Evolutionary conservation across 2,113 vertebrate genomes (phyloP).

Genomic region (Ochotona curzoniae): DNA sequence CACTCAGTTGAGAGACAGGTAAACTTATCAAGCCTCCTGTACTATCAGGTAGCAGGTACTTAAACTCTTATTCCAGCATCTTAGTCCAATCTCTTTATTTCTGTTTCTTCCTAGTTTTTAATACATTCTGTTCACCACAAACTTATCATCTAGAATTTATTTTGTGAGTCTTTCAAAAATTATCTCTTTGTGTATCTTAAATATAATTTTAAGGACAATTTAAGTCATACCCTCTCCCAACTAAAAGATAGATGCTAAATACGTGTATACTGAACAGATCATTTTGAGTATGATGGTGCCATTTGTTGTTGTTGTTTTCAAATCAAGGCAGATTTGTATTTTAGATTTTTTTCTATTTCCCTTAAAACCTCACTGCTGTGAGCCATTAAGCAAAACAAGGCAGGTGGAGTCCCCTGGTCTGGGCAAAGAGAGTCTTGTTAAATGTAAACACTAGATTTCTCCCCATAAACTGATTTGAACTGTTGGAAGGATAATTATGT

Average conservation of each 20-base stretch:
- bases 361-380: background rate
- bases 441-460: conserved; percentile 54
- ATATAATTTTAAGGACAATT: conserved; percentile 3
- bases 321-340: conserved; percentile 2
- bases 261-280: background rate
- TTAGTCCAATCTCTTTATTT: background rate
- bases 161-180: background rate
- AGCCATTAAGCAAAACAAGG: conserved; percentile 2
- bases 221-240: background rate
- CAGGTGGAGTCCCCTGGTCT: background rate
- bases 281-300: background rate
- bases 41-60: background rate
- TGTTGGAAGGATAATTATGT: conserved; percentile 56
- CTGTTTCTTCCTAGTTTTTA: conserved; percentile 5
- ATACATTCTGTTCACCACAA: background rate
- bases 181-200: background rate
- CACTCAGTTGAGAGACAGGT: background rate
- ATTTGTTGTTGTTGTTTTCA: background rate
- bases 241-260: background rate
- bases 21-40: background rate
- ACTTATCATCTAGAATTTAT: conserved; percentile 8
- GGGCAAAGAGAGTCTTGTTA: conserved; percentile 13
- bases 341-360: background rate
- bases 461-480: background rate
- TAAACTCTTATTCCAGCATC: background rate